Evolutionary conservation across 2,113 vertebrate species (phyloP).

Genomic region (Thunnus maccoyii): DNA sequence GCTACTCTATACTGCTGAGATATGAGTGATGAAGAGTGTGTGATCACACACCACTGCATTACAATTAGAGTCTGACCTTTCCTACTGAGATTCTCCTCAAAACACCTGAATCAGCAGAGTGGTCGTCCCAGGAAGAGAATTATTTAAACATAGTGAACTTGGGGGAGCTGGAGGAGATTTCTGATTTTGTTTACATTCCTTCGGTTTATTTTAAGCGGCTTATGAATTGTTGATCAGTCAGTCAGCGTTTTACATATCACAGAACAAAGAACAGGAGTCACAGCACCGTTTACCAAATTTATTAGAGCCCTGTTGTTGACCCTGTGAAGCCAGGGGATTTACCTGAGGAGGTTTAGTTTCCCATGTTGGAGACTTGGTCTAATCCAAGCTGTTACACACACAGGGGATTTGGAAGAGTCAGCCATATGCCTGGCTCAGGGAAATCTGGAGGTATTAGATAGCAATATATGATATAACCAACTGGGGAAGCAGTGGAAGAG

Average conservation of each 20-base stretch:
- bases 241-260: conserved; percentile 35
- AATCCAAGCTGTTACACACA: conserved; percentile 24
- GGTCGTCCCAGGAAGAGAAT: conserved; percentile 8
- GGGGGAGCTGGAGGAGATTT: background rate
- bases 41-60: conserved; percentile 44
- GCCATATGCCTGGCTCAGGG: background rate
- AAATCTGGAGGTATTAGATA: conserved; percentile 18
- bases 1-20: conserved; percentile 30
- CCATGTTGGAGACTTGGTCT: conserved; percentile 15
- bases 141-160: conserved; percentile 10
- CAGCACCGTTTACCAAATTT: conserved; percentile 18
- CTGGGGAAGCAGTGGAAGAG: background rate
- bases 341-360: conserved; percentile 28
- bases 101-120: conserved; percentile 61
- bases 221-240: conserved; percentile 27
- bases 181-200: conserved; percentile 31
- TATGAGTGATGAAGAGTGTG: conserved; percentile 13
- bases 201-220: conserved; percentile 15
- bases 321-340: conserved; percentile 37
- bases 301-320: conserved; percentile 29
- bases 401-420: conserved; percentile 42
- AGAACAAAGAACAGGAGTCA: conserved; percentile 16
- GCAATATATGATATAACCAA: background rate
- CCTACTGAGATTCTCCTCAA: conserved; percentile 29
- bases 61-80: conserved; percentile 64